Base-by-base conservation (phyloP, 2,113 vertebrate genomes). In the Calonectris borealis region DNA sequence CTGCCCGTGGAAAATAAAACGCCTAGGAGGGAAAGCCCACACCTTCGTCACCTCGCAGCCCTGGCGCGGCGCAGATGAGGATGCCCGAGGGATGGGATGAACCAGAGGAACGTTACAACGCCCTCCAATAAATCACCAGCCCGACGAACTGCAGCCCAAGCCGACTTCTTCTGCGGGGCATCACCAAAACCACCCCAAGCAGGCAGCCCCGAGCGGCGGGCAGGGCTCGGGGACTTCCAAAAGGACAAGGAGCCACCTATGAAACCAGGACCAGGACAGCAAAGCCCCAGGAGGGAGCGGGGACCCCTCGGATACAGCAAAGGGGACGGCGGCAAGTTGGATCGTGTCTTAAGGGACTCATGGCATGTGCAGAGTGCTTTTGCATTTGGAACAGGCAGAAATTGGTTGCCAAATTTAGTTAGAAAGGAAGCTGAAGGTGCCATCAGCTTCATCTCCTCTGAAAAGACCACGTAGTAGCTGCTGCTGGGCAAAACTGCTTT, bases 41-140 rank as follows among this genome's bases (percentile, higher is more conserved):
- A 14, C 4, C 34, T 46, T 31, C 1, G 0, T 11, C 48, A 36
- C 31, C 52, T 44, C 17, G 5, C 40, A 51, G 51, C 29, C 17
- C 3, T 0, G 4, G 36, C 1, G 0, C 34, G 4, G 36, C 1
- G 0, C 34, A 27, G 49, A 52, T 8, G 18, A 60, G 51, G 61
- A 22, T 32, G 40, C 32, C 20, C 4, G 0, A 38, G 34, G 49
- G 44, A 48, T 10, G 62, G 46, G 44, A 49, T 38, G 84, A 54
- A 49, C 29, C 13, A 25, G 26, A 70, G 51, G 16, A 69, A 70
- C 0, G 0, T 60, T 31, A 26, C 16, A 36, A 36, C 0, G 0
- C 34, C 51, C 32, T 83, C 17, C 2, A 26, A n/a, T 38, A 61
- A 34, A 72, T 48, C 65, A 71, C 4, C 40, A 42, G 36, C 55